These are phyloP conservation scores for Lota lota DNA, from an alignment of 2,113 vertebrate genomes.

Conservation along the genomic window DNA sequence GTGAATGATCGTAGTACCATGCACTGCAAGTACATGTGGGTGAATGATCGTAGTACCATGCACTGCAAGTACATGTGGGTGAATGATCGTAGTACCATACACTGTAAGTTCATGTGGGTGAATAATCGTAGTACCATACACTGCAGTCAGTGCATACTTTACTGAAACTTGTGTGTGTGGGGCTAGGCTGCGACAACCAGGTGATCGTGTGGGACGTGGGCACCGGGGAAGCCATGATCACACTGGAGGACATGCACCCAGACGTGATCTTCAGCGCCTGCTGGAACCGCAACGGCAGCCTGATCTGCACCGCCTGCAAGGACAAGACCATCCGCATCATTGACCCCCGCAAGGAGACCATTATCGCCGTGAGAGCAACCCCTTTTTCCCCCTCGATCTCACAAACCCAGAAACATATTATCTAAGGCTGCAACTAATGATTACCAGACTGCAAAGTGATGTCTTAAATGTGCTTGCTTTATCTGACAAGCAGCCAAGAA, in stretches of 20 bases:
- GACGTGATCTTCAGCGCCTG: slow-evolving; percentile 90
- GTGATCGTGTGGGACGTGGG: slow-evolving; percentile 96
- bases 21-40: neutral
- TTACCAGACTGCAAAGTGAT: no score
- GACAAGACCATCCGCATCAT: slow-evolving; percentile 93
- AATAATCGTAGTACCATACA: no score
- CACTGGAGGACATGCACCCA: slow-evolving; percentile 90
- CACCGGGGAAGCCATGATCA: slow-evolving; percentile 87
- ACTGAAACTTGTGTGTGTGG: neutral
- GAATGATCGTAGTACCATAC: no score
- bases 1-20: no score
- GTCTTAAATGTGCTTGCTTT: no score
- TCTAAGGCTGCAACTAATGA: no score
- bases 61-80: no score
- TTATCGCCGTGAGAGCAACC: slow-evolving; percentile 78
- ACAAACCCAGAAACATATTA: no score
- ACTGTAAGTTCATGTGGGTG: no score
- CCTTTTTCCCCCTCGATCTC: neutral
- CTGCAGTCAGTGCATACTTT: neutral
- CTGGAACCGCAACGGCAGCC: slow-evolving; percentile 94
- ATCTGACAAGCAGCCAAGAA: no score
- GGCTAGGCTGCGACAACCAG: slow-evolving; percentile 86
- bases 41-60: no score
- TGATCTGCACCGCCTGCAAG: slow-evolving; percentile 94
- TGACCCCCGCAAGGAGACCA: slow-evolving; percentile 85